A percentile compares a stretch with the other conserved stretches of the same genome.
Conservation (phyloP, 2,113 vertebrate species). For the Cephalophus harveyi region DNA sequence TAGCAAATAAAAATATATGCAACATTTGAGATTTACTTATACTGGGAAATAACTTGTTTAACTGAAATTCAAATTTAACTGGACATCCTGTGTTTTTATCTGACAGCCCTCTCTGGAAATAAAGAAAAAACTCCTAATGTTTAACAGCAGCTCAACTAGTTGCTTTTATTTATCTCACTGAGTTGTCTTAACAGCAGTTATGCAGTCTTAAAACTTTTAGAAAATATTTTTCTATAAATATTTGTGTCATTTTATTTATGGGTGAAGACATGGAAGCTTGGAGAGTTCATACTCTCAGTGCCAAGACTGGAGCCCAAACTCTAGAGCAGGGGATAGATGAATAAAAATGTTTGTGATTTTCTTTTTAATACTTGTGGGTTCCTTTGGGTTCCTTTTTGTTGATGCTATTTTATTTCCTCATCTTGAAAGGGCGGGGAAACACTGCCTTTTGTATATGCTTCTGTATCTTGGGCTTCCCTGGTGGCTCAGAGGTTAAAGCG, state of each 20-base stretch:
- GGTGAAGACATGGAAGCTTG: neutral
- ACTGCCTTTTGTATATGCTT: neutral
- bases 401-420: neutral
- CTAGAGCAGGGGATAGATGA: neutral
- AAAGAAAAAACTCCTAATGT: neutral
- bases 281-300: neutral
- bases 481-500: no score
- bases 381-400: neutral
- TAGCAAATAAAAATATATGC: neutral
- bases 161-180: neutral
- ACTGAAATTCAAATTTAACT: neutral
- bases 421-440: fast-evolving
- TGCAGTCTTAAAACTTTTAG: neutral
- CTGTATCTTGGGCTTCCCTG: no score
- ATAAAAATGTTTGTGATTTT: neutral
- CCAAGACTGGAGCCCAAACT: neutral
- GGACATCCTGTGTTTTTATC: neutral
- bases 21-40: neutral
- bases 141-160: neutral
- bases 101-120: neutral
- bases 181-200: neutral
- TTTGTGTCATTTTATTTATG: neutral
- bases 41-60: neutral
- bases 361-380: neutral
- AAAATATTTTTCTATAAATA: neutral